A percentile compares a stretch with the other conserved stretches of the same genome.
Evolutionary conservation across 2,797 vertebrate genomes (phyloP).

Genomic region (Hafferia zeledoni): DNA sequence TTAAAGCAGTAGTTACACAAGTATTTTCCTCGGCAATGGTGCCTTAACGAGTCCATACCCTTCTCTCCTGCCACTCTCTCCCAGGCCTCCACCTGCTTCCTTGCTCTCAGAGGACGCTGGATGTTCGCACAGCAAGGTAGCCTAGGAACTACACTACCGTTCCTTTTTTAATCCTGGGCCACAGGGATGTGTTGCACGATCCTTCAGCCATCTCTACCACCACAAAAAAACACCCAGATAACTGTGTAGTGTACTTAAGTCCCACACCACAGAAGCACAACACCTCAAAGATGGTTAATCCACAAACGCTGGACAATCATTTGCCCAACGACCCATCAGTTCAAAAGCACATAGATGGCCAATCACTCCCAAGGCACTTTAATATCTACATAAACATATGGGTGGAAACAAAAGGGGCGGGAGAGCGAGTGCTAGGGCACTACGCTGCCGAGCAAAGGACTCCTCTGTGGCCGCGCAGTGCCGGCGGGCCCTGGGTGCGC

Average conservation of each 20-base stretch:
- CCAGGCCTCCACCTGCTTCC: background rate
- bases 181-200: background rate
- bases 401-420: background rate
- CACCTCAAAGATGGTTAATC: background rate
- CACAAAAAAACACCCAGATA: background rate
- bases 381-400: accelerated
- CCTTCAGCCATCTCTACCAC: background rate
- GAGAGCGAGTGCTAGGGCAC: background rate
- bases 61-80: background rate
- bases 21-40: background rate
- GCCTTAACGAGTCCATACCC: background rate
- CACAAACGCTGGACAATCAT: background rate
- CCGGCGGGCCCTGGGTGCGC: background rate
- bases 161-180: background rate
- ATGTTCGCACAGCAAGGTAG: background rate
- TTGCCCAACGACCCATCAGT: background rate
- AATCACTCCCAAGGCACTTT: background rate
- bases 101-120: background rate
- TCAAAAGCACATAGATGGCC: background rate
- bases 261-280: background rate
- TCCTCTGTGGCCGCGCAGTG: background rate
- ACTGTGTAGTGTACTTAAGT: background rate
- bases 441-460: too few relatives aligned
- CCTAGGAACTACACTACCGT: accelerated
- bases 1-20: background rate